phyloP scores from a whole-genome alignment of 2,888 invertebrate species.

The Allacma fusca region DNA sequence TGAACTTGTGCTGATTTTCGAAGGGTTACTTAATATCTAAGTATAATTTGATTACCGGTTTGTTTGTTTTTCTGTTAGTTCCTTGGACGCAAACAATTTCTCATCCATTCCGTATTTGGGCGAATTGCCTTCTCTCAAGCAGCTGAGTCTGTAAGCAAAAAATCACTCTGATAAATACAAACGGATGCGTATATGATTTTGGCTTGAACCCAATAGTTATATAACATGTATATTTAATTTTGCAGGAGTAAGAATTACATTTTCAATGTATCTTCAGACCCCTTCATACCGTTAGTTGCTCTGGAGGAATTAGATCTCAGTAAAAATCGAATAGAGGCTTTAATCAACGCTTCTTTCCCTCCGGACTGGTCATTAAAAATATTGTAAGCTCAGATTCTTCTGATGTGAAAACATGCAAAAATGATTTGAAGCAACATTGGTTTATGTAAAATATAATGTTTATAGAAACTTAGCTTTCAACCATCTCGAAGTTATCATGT shows the following conservation, averaged over 20 bases:
- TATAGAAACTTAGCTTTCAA: slow-evolving; percentile 77
- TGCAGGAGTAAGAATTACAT: slow-evolving; percentile 57
- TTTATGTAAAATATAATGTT: no score
- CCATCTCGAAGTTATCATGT: slow-evolving; percentile 75
- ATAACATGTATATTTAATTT: no score
- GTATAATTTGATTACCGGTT: background rate
- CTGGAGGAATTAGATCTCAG: slow-evolving; percentile 65
- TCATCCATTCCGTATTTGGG: slow-evolving; percentile 68
- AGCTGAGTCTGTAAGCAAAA: slow-evolving; percentile 69
- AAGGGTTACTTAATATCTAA: no score
- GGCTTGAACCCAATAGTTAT: no score
- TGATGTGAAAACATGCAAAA: no score
- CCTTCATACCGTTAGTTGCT: slow-evolving; percentile 62
- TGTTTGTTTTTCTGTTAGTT: slow-evolving; percentile 63
- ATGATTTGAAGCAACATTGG: no score
- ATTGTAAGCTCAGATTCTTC: no score
- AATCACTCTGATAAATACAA: no score
- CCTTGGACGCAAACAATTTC: slow-evolving; percentile 70
- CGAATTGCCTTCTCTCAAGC: slow-evolving; percentile 64
- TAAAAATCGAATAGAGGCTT: slow-evolving; percentile 65
- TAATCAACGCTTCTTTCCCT: slow-evolving; percentile 63
- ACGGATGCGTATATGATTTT: no score
- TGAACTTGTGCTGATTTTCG: no score
- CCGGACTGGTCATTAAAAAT: slow-evolving; percentile 62
- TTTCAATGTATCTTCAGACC: slow-evolving; percentile 47